Evolutionary conservation across 2,113 vertebrate species (phyloP), one percentile per base, ranked within the genome.

Genomic region (Centrocercus urophasianus): DNA sequence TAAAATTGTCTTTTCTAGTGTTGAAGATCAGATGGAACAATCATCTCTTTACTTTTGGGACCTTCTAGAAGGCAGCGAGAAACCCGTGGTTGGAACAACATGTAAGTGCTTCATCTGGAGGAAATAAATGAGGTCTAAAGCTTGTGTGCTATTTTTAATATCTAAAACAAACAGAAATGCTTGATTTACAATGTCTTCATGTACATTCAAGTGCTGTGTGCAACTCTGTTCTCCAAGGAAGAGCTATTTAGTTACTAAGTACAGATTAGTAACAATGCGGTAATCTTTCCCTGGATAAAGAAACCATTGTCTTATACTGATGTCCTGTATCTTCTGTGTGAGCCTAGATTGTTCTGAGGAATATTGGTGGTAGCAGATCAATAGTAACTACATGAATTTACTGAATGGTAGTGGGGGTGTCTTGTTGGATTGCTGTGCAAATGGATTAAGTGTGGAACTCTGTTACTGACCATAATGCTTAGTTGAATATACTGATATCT

Each of bases 61-160:
- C 92, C 98, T 99, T 84, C 92, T 99, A 93, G 99, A 99, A 96
- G 99, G 99, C 79, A 98, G 96, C 56, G 98, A 99, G 82, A 98
- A 99, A 92, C 97, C 98, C 60, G 98, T 99, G 88, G 99, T 98
- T 91, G 99, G 99, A 81, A 98, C 99, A 17, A 99, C 98, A 59
- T 99, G 99, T 99, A 92, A 99, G 98, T 98, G 61, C 89, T 43
- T 82, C 1, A 3, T 47, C 36, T 82, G 64, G 34, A 71, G n/a
- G 85, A 67, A 32, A 20, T 59, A 64, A 47, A 28, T 48, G 67
- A 1, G 3, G 13, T 63, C 21, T 66, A 18, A 73, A 88, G 72
- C 36, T 13, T 83, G 5, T n/a, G 16, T 83, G 19, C 28, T 83
- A 5, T 20, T 81, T 38, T 89, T 71, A 88, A 32, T 1, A 6